Evolutionary conservation across 2,888 invertebrate genomes (phyloP).

Genomic region (Nephrotoma flavescens): DNA sequence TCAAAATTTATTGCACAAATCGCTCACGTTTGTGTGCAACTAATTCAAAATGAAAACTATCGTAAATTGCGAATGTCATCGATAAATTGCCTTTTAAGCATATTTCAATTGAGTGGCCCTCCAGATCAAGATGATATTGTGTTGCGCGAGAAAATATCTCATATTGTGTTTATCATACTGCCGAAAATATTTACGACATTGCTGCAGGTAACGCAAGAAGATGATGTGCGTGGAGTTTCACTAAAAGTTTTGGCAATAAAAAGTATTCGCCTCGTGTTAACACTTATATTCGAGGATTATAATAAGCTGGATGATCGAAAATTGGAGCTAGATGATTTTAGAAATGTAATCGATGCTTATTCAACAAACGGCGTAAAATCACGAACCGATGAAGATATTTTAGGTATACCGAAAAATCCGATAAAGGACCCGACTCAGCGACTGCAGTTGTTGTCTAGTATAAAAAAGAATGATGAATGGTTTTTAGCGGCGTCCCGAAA

Average conservation of each 20-base stretch:
- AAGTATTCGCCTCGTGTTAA: constrained; percentile 23
- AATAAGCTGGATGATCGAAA: constrained; percentile 16
- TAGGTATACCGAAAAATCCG: constrained; percentile 16
- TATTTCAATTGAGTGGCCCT: constrained; percentile 43
- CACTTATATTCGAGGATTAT: constrained; percentile 27
- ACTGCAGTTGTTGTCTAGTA: constrained; percentile 15
- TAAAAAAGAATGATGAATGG: constrained; percentile 30
- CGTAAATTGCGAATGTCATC: constrained; percentile 39
- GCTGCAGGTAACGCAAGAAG: constrained; percentile 33
- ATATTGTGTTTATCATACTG: constrained; percentile 41
- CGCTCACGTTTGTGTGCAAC: constrained; percentile 45
- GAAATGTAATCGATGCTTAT: background rate
- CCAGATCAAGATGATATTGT: constrained; percentile 38
- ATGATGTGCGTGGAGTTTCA: constrained; percentile 41
- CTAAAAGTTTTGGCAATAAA: constrained; percentile 22
- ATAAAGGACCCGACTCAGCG: constrained; percentile 21
- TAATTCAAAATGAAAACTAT: constrained; percentile 51
- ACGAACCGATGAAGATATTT: constrained; percentile 14
- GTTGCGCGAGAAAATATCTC: constrained; percentile 37
- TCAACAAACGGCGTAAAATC: background rate
- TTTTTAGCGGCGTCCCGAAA: constrained; percentile 23
- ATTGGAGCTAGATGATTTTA: constrained; percentile 1
- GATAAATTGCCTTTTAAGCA: constrained; percentile 44
- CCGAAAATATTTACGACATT: constrained; percentile 42
- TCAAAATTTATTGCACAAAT: constrained; percentile 47